Evolutionary conservation across 2,888 invertebrate species (phyloP).

Genomic region (Philereme transversata): DNA sequence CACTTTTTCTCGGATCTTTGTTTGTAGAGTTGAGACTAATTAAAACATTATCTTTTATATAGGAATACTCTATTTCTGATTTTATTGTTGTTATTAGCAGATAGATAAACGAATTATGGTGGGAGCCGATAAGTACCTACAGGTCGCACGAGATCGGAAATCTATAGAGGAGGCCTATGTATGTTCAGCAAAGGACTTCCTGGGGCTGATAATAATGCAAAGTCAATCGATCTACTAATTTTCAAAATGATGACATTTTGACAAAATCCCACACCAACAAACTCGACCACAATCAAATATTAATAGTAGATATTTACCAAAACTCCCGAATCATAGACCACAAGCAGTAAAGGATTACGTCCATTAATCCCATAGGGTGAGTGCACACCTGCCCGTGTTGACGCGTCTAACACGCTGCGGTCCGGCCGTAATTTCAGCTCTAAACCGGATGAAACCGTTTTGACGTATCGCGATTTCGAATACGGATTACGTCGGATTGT

Average conservation of each 20-base stretch:
- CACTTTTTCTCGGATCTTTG: neutral
- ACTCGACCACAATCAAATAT: conserved; percentile 3
- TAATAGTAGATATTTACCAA: conserved; percentile 20
- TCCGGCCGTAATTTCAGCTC: conserved; percentile 30
- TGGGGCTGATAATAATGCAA: too few relatives aligned
- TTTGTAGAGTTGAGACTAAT: too few relatives aligned
- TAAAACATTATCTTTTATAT: too few relatives aligned
- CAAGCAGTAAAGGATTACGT: conserved; percentile 40
- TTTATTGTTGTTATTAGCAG: too few relatives aligned
- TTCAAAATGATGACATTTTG: too few relatives aligned
- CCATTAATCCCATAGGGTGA: conserved; percentile 43
- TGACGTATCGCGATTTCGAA: conserved; percentile 33
- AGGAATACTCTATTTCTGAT: too few relatives aligned
- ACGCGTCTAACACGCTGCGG: conserved; percentile 35
- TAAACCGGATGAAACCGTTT: conserved; percentile 32
- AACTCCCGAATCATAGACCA: conserved; percentile 28
- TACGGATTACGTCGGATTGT: conserved; percentile 31
- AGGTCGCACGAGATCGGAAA: too few relatives aligned
- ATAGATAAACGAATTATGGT: too few relatives aligned
- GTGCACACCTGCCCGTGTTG: conserved; percentile 45
- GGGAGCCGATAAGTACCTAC: too few relatives aligned
- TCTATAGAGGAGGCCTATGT: too few relatives aligned
- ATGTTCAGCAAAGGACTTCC: too few relatives aligned
- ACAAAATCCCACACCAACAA: neutral
- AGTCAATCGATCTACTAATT: too few relatives aligned